Conservation (phyloP, 2,113 vertebrate species). For the Suncus etruscus region DNA sequence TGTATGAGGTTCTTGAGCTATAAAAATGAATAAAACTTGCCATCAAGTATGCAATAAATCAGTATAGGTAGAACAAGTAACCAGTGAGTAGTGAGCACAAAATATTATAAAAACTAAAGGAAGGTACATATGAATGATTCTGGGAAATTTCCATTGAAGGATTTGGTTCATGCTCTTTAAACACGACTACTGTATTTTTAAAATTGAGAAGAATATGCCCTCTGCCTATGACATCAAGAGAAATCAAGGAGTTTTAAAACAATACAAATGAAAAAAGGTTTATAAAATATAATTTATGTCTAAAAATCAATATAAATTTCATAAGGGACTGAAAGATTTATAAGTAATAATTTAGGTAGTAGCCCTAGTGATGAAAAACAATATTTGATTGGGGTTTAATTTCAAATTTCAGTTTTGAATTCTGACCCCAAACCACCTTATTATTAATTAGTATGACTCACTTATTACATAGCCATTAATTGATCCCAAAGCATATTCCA, state of each 20-base stretch:
- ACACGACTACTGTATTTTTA: not conserved
- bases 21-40: not conserved
- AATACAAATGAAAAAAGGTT: not conserved
- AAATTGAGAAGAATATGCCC: not conserved
- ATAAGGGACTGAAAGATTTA: not conserved
- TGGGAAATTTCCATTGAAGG: not conserved
- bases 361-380: not conserved
- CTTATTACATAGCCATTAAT: not conserved
- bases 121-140: not conserved
- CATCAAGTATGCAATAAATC: not conserved
- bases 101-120: not conserved
- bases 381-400: not conserved
- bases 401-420: not conserved
- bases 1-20: not conserved
- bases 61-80: not conserved
- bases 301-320: not conserved
- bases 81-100: not conserved
- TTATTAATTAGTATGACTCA: not conserved
- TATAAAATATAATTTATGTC: not conserved
- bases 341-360: not conserved
- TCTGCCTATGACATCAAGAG: not conserved
- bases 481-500: not conserved
- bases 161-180: not conserved
- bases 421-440: not conserved
- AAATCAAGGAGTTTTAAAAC: not conserved